A percentile compares a stretch with the other conserved stretches of the same genome.
These are phyloP conservation scores for Chrysina gloriosa DNA, from an alignment of 2,888 invertebrate genomes.

Conservation along the genomic window DNA sequence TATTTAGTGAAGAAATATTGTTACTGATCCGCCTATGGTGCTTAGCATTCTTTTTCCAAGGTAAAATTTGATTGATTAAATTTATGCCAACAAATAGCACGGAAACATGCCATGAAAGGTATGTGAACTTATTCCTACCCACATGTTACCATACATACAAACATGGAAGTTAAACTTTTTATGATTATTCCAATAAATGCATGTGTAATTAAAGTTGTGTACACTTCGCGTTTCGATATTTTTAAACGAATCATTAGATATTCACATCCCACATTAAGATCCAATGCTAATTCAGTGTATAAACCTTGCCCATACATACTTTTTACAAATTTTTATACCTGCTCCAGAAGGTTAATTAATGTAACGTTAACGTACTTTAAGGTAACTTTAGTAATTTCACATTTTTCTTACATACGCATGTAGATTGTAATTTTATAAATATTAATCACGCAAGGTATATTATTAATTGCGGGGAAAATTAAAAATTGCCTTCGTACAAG, in stretches of 20 bases:
- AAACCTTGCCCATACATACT: conserved; percentile 5
- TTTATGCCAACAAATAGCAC: not conserved
- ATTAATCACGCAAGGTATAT: not conserved
- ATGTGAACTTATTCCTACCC: not conserved
- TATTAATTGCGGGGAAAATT: conserved; percentile 26
- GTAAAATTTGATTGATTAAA: not conserved
- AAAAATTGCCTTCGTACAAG: not conserved
- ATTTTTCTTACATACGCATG: conserved; percentile 27
- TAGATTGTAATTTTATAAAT: conserved; percentile 16
- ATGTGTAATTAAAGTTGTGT: conserved; percentile 19
- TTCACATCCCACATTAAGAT: conserved; percentile 29
- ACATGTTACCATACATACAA: not conserved
- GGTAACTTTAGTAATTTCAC: conserved; percentile 24
- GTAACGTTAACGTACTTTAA: conserved; percentile 2
- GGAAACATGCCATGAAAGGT: not conserved
- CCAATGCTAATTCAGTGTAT: conserved; percentile 15
- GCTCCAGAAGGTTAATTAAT: conserved; percentile 19
- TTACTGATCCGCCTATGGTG: too few relatives aligned
- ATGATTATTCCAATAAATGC: not conserved
- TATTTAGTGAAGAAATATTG: too few relatives aligned
- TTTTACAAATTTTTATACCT: conserved; percentile 18
- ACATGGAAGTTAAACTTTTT: not conserved
- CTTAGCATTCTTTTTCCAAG: too few relatives aligned
- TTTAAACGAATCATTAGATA: conserved; percentile 8
- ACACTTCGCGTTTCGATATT: conserved; percentile 16